These are phyloP conservation scores for Zosterops borbonicus DNA, from an alignment of 2,113 vertebrate genomes.

Conservation along the genomic window DNA sequence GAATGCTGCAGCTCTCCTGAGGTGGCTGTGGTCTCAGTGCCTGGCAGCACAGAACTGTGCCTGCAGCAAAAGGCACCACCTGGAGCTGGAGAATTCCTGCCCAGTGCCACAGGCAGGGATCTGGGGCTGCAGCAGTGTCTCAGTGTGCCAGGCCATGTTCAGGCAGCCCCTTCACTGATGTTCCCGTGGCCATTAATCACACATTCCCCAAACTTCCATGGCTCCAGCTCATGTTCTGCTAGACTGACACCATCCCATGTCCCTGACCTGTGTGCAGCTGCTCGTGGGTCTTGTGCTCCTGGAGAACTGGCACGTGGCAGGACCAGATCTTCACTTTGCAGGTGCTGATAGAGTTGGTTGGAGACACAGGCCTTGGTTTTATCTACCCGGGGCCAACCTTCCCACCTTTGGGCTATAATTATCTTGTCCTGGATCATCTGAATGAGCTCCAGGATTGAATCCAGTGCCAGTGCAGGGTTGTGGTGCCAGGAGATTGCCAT, in stretches of 20 bases:
- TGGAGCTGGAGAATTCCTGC: not conserved
- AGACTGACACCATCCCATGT: too few relatives aligned
- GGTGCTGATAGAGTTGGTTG: not conserved
- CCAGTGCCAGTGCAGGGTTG: not conserved
- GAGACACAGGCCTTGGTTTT: not conserved
- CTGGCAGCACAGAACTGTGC: not conserved
- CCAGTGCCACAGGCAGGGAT: not conserved
- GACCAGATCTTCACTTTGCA: not conserved
- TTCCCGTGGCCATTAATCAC: not conserved
- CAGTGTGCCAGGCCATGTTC: rapidly evolving
- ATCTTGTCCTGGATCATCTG: not conserved
- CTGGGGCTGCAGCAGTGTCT: not conserved
- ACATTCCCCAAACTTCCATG: rapidly evolving
- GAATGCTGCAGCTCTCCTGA: not conserved
- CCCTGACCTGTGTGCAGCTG: not conserved
- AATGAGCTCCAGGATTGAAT: not conserved
- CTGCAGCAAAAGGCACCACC: not conserved
- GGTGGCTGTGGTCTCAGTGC: not conserved
- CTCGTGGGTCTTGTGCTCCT: not conserved
- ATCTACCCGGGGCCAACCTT: not conserved
- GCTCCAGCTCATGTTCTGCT: rapidly evolving
- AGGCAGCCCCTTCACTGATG: too few relatives aligned
- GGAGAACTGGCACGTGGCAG: not conserved
- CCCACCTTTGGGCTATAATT: not conserved
- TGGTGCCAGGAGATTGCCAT: not conserved